These are phyloP conservation scores for Enteromius thamalakanensis DNA, from an alignment of 2,797 vertebrate species.

Conservation along the genomic window DNA sequence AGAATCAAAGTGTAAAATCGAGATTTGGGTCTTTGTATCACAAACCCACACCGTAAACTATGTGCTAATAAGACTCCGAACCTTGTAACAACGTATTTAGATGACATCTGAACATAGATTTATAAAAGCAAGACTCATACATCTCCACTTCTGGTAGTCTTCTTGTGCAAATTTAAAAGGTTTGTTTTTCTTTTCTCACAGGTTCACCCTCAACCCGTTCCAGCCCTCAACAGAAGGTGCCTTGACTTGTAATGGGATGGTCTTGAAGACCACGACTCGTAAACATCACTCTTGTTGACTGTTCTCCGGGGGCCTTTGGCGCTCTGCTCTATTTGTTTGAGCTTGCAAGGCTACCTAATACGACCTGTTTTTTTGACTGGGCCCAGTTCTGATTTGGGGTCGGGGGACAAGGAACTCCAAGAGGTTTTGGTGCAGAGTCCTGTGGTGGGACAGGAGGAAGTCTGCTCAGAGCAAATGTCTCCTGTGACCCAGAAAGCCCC, in stretches of 20 bases:
- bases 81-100: conserved; percentile 46
- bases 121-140: conserved; percentile 53
- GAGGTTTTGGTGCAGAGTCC: conserved; percentile 84
- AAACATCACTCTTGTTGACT: conserved; percentile 50
- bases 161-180: conserved; percentile 74
- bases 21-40: conserved; percentile 27
- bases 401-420: conserved; percentile 95
- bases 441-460: conserved; percentile 81
- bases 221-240: conserved; percentile 19
- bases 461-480: conserved; percentile 69
- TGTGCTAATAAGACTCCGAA: conserved; percentile 44
- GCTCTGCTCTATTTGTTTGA: not conserved
- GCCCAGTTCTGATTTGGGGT: conserved; percentile 95
- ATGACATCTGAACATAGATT: conserved; percentile 44
- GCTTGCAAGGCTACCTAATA: conserved; percentile 88
- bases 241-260: conserved; percentile 41
- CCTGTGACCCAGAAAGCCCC: conserved; percentile 79
- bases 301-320: not conserved
- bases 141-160: conserved; percentile 50
- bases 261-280: conserved; percentile 39
- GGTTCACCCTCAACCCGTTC: conserved; percentile 30
- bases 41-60: conserved; percentile 29
- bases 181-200: conserved; percentile 43
- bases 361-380: conserved; percentile 87
- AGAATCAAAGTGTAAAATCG: conserved; percentile 24